phyloP scores from a whole-genome alignment of 2,888 invertebrate species.

The Branchipolynoe longqiensis region DNA sequence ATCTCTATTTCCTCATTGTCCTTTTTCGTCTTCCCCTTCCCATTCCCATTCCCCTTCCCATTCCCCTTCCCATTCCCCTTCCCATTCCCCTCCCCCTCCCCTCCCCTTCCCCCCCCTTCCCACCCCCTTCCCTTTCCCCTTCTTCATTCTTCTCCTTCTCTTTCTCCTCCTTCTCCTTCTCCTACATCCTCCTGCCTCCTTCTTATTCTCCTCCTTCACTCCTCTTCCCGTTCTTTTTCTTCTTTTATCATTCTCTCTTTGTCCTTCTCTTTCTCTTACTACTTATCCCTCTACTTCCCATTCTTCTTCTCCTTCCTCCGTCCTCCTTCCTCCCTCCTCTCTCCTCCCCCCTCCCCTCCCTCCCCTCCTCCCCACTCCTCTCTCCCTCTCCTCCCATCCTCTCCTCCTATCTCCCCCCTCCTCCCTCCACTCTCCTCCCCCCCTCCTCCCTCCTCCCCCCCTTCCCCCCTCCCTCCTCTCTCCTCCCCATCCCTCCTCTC shows the following conservation, averaged over 20 bases:
- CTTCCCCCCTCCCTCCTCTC: not conserved
- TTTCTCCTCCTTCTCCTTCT: no score
- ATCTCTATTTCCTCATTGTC: no score
- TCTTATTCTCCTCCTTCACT: not conserved
- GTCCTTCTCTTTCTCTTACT: not conserved
- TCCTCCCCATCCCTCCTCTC: not conserved
- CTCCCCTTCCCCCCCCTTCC: no score
- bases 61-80: no score
- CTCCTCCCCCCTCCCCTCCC: not conserved
- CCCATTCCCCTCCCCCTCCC: no score
- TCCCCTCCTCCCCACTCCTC: not conserved
- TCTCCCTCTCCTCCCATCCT: not conserved
- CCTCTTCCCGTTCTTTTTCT: not conserved
- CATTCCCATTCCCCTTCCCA: no score
- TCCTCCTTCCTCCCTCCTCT: not conserved
- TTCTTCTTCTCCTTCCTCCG: not conserved
- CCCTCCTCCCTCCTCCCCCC: not conserved
- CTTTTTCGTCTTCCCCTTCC: no score
- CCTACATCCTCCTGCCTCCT: no score
- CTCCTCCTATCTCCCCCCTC: not conserved
- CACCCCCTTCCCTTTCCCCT: no score
- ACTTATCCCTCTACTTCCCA: not conserved
- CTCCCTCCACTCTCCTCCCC: not conserved
- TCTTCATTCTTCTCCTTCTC: no score
- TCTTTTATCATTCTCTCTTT: not conserved